Base-by-base conservation (phyloP, 2,797 vertebrate species). In the Cetoscarus ocellatus region DNA sequence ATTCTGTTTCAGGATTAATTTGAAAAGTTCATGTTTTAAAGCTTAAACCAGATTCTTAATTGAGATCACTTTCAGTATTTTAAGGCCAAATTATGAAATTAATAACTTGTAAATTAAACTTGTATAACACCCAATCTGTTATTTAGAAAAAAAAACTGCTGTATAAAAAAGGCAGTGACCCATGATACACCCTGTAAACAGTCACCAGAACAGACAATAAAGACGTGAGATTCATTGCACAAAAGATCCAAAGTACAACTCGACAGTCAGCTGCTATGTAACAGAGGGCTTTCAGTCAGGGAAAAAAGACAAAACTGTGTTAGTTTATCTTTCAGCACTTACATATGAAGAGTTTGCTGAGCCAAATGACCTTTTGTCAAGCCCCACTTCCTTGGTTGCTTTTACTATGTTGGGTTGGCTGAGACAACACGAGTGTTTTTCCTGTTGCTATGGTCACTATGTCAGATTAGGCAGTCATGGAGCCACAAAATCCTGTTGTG, bases 181-280 rank as follows among this genome's bases (percentile, higher is more conserved):
- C 2, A 60, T 62, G 34, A n/a, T 36, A 13, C 4, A 4, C 48
- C n/a, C 17, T 14, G 8, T 36, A 42, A 35, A 70, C 36, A 44
- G 11, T 61, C 11, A 65, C 48, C 43, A 12, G 10, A 6, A 38
- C 7, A 10, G 5, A 40, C 7, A 42, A 62, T 64, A 73, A 74
- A 64, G 6, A 59, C 7, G 8, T 54, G 36, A 73, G 27, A 58
- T 55, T 6, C 17, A 63, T 13, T 61, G 13, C 0, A 0, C 14
- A 56, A 79, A 39, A 38, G 52, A 56, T 62, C 59, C 77, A 75
- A 86, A 82, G 79, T 86, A 43, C 70, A 78, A 53, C 11, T 55
- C 3, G 15, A 17, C 42, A 57, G 17, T 12, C 19, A 70, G 71
- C 66, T 74, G 66, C 55, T 9, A 57, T 48, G 49, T 19, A 27